Conservation (phyloP, 2,113 vertebrate genomes). For the Caranx melampygus region DNA sequence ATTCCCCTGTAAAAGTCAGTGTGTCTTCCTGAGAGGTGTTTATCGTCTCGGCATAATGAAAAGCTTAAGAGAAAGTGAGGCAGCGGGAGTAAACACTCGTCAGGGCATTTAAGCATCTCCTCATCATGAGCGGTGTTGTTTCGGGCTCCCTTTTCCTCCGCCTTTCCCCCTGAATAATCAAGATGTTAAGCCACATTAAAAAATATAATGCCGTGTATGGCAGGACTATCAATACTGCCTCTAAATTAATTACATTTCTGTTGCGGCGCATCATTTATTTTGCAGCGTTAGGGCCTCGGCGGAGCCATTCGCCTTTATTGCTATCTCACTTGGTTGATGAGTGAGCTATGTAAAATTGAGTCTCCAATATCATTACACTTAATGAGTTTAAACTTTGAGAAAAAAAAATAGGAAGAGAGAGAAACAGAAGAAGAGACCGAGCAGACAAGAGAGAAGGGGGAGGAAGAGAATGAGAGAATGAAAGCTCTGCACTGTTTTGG, state of each 20-base stretch:
- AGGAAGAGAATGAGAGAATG: constrained; percentile 49
- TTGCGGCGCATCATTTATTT: constrained; percentile 99
- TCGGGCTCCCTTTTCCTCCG: constrained; percentile 57
- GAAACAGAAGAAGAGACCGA: constrained; percentile 56
- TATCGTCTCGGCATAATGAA: constrained; percentile 80
- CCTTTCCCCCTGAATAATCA: constrained; percentile 85
- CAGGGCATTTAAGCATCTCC: constrained; percentile 78
- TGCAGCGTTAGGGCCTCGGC: constrained; percentile 93
- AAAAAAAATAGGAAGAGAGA: constrained; percentile 42
- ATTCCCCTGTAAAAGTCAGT: constrained; percentile 61
- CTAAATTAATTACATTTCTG: constrained; percentile 99
- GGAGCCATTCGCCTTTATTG: constrained; percentile 99
- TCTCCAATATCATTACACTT: constrained; percentile 96
- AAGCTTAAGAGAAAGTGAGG: constrained; percentile 82
- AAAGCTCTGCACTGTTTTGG: constrained; percentile 62
- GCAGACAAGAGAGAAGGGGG: constrained; percentile 44
- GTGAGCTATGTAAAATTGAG: constrained; percentile 96
- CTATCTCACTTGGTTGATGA: constrained; percentile 95
- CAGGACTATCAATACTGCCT: constrained; percentile 99
- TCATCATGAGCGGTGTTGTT: constrained; percentile 74
- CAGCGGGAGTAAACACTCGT: constrained; percentile 78
- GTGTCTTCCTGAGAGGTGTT: constrained; percentile 71
- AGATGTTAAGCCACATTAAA: constrained; percentile 99
- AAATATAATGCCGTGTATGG: constrained; percentile 96
- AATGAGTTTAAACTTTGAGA: constrained; percentile 95